Base-by-base conservation (phyloP, 2,888 invertebrate species). In the Margaritifera margaritifera region DNA sequence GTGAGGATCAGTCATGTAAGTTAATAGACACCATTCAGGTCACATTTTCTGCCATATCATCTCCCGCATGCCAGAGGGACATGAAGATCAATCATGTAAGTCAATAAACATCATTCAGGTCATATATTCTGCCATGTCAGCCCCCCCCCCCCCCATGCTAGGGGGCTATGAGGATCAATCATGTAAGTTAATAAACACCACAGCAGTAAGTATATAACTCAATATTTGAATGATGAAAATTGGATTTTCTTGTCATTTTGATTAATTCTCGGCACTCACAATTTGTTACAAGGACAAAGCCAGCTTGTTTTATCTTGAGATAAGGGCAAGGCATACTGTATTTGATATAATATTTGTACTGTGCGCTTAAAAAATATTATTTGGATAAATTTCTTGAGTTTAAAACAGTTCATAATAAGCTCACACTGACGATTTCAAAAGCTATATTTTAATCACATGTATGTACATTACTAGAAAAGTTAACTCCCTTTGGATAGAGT, bases 131-230 rank as follows among this genome's bases (percentile, higher is more conserved):
- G 88, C 72, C 84, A 87, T 66, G 79, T 89, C n/a, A 74, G 72
- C n/a, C 82, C 6, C 31, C 31, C 88, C 6, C n/a, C 82, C 89
- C 6, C 86, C 87, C 6, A 68, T 77, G 42, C 87, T 86, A 19
- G 57, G 69, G 20, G 80, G 74, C 19, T 87, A 87, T 74, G 72
- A 78, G 59, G 86, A 88, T 72, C 82, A 86, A 65, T 85, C 86
- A 52, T 79, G 88, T 88, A 75, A 82, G 89, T 89, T 50, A 89
- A 90, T 18, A 89, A 90, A 78, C 88, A 89, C 55, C 89, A 89
- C 80, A 88, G 88, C 72, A 84, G 87, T 66, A 79, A 89, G 22
- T 74, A 72, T 20, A 82, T 88, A 6, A 85, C 87, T 5, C 67
- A 78, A 50, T 86, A 86, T 18, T 58, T 69, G n/a, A 80, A 74